These are phyloP conservation scores for Edolisoma coerulescens DNA, from an alignment of 2,113 vertebrate species.

Conservation along the genomic window DNA sequence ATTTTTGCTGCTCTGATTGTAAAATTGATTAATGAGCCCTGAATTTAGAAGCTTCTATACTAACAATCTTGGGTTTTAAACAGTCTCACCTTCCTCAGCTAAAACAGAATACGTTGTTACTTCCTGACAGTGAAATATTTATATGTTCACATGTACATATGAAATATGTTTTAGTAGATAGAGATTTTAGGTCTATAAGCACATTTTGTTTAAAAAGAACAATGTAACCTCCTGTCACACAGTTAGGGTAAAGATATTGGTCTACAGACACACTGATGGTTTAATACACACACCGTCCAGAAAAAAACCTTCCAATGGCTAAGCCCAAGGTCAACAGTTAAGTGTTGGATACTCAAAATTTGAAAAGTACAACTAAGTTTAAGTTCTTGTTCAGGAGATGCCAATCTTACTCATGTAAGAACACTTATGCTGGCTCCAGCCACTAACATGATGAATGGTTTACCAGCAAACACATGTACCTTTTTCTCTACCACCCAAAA, in stretches of 20 bases:
- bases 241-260: not conserved
- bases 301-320: not conserved
- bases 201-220: not conserved
- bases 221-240: not conserved
- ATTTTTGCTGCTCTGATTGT: conserved; percentile 36
- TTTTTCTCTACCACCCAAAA: not conserved
- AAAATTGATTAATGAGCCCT: conserved; percentile 43
- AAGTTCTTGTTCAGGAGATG: not conserved
- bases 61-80: not conserved
- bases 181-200: not conserved
- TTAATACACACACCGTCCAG: not conserved
- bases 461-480: not conserved
- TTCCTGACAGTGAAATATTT: not conserved
- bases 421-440: not conserved
- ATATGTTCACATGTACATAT: not conserved
- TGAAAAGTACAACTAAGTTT: not conserved
- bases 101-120: not conserved
- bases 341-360: not conserved
- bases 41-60: conserved; percentile 18
- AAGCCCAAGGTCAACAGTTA: not conserved
- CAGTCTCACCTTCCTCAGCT: not conserved
- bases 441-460: not conserved
- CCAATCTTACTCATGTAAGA: not conserved
- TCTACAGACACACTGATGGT: not conserved
- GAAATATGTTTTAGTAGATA: not conserved